Conservation (phyloP, 2,113 vertebrate genomes). For the Edolisoma coerulescens region DNA sequence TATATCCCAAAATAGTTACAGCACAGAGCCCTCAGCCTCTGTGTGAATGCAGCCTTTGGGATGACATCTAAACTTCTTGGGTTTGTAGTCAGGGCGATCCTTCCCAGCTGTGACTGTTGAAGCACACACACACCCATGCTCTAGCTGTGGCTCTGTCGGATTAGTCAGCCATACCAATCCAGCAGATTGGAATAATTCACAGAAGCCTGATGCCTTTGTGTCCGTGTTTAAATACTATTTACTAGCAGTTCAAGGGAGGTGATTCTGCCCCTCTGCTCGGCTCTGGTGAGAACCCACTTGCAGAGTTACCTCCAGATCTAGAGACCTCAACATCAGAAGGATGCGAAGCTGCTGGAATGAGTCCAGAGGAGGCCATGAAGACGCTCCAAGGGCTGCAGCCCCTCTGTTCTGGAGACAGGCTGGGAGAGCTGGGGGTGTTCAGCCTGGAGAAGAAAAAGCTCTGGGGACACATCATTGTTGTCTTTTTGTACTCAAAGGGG, state of each 20-base stretch:
- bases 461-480: background rate
- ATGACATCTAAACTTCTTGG: background rate
- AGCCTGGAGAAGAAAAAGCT: background rate
- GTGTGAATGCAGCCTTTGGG: background rate
- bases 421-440: background rate
- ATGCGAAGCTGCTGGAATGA: background rate
- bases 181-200: background rate
- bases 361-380: background rate
- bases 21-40: background rate
- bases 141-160: background rate
- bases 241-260: background rate
- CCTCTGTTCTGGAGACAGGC: background rate
- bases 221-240: background rate
- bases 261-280: background rate
- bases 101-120: background rate
- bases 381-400: background rate
- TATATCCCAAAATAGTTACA: background rate
- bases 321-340: background rate
- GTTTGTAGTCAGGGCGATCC: background rate
- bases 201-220: background rate
- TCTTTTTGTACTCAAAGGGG: background rate
- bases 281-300: background rate
- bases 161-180: background rate
- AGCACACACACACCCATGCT: rapidly evolving
- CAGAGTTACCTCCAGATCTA: background rate